Conservation (phyloP, 2,113 vertebrate genomes). For the Hyperopisus bebe region DNA sequence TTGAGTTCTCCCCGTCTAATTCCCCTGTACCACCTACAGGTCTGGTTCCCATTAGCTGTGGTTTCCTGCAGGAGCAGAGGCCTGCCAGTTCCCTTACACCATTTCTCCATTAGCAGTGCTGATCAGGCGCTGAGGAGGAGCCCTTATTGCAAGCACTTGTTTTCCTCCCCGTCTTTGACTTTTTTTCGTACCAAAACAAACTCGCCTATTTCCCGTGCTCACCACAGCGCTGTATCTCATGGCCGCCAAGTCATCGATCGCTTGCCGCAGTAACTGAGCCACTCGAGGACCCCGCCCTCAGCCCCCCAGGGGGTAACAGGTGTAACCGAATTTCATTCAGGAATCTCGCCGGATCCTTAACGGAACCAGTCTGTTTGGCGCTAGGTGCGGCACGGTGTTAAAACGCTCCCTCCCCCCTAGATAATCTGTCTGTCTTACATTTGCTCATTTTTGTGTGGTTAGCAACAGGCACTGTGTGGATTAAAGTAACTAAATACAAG, state of each 20-base stretch:
- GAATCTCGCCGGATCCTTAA: background rate
- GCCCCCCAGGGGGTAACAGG: background rate
- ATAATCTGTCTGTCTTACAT: background rate
- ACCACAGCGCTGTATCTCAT: background rate
- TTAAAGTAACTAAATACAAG: background rate
- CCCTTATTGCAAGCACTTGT: background rate
- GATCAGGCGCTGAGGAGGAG: background rate
- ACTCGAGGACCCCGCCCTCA: background rate
- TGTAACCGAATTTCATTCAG: background rate
- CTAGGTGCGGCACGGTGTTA: background rate
- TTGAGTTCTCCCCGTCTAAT: background rate
- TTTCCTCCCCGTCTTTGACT: background rate
- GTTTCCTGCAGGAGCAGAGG: background rate
- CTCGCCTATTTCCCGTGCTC: background rate
- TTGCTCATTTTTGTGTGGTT: background rate
- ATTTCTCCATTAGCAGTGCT: background rate
- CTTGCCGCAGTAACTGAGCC: background rate
- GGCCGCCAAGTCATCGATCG: background rate
- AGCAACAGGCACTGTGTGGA: background rate
- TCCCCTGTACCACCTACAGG: background rate
- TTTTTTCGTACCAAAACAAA: background rate
- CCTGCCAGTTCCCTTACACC: background rate
- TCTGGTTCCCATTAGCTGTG: background rate
- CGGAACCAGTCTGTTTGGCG: background rate
- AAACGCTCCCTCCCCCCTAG: background rate